Conservation (phyloP, 2,113 vertebrate genomes). For the Alexandromys fortis region DNA sequence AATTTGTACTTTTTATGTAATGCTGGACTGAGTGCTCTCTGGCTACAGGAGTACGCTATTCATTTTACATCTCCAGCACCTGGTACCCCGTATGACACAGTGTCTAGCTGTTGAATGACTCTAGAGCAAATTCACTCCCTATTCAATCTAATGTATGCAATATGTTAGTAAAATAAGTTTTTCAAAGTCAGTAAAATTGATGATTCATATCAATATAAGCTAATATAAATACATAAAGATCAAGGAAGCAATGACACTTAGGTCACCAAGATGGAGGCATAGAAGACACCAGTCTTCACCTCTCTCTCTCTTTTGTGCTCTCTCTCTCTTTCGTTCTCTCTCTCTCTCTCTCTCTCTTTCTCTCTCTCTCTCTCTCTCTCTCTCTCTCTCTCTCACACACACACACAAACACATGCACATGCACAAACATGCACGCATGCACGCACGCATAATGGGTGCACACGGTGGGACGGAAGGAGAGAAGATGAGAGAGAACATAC, state of each 20-base stretch:
- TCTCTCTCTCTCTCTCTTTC: no score
- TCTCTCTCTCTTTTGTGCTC: no score
- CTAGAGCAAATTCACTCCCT: not conserved
- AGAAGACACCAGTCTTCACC: not conserved
- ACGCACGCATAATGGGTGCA: not conserved
- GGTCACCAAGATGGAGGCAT: not conserved
- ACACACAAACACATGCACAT: not conserved
- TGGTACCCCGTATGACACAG: not conserved
- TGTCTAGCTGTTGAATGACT: constrained; percentile 10
- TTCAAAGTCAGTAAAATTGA: constrained; percentile 7
- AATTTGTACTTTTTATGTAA: not conserved
- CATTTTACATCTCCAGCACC: constrained; percentile 13
- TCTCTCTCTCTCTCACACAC: not conserved
- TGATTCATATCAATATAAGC: constrained; percentile 15
- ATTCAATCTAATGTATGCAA: constrained; percentile 25
- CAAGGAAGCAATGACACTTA: not conserved
- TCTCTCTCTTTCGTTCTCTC: no score
- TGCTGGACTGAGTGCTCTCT: not conserved
- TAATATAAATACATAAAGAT: not conserved
- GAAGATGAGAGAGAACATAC: not conserved
- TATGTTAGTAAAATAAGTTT: constrained; percentile 22
- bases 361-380: no score
- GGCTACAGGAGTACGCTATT: not conserved
- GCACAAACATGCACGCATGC: not conserved
- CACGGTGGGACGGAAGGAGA: not conserved